Evolutionary conservation across 2,797 vertebrate species (phyloP).

Genomic region (Anguilla obscura): DNA sequence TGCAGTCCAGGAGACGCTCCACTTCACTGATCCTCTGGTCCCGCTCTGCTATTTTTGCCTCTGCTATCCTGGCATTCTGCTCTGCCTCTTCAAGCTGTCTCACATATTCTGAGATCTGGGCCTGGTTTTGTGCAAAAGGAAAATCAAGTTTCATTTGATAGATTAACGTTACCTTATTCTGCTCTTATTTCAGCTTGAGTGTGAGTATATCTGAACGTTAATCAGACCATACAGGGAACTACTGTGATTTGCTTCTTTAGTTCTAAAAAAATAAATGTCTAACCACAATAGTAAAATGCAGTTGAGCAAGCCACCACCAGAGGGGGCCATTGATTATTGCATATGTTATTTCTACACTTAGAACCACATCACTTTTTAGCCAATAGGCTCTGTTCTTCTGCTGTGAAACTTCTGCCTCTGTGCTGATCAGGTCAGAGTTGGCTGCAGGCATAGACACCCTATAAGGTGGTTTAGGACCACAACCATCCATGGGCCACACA

Average conservation of each 20-base stretch:
- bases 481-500: neutral
- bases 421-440: neutral
- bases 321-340: neutral
- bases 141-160: neutral
- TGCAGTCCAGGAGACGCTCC: conserved; percentile 85
- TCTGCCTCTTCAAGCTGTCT: conserved; percentile 88
- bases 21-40: conserved; percentile 87
- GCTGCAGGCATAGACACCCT: neutral
- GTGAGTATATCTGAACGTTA: neutral
- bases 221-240: neutral
- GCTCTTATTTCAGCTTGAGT: neutral
- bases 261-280: neutral
- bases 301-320: conserved; percentile 19
- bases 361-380: neutral
- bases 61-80: conserved; percentile 76
- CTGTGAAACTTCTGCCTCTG: neutral
- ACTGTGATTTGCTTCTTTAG: neutral
- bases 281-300: neutral
- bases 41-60: conserved; percentile 85
- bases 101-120: conserved; percentile 85
- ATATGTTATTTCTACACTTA: neutral
- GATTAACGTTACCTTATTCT: neutral
- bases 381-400: neutral
- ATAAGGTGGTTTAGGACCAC: neutral
- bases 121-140: conserved; percentile 62